phyloP scores from a whole-genome alignment of 2,113 vertebrate species.

The Tragelaphus imberbis region DNA sequence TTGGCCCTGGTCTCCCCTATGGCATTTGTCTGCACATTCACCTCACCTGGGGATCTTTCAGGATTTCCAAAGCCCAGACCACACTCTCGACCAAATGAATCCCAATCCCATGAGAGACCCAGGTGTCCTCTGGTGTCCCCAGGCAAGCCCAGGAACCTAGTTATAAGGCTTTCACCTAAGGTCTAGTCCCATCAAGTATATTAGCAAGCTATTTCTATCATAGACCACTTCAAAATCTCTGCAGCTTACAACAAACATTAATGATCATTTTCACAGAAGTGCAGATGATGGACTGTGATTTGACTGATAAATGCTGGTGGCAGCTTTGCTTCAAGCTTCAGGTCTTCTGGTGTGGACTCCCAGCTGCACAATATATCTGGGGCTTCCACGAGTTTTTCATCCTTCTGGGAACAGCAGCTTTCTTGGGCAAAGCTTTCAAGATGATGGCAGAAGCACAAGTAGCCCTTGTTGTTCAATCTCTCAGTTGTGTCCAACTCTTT shows the following conservation, averaged over 20 bases:
- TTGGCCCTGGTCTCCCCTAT: not conserved
- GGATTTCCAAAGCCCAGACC: not conserved
- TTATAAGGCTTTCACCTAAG: not conserved
- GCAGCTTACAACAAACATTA: not conserved
- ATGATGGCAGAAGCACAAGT: not conserved
- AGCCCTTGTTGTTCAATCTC: not conserved
- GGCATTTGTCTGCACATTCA: not conserved
- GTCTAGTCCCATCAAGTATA: not conserved
- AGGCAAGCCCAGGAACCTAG: not conserved
- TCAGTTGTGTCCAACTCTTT: not conserved
- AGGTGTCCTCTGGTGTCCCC: not conserved
- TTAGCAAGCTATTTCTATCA: not conserved
- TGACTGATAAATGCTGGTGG: not conserved
- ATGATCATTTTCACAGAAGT: not conserved
- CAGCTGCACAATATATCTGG: not conserved
- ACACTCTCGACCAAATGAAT: not conserved
- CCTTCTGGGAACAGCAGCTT: not conserved
- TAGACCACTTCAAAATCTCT: not conserved
- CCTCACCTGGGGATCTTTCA: not conserved
- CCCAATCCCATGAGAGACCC: not conserved
- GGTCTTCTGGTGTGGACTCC: not conserved
- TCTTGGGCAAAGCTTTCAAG: not conserved
- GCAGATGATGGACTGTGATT: not conserved
- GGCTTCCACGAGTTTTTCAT: accelerated
- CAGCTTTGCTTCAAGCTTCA: not conserved